Conservation (phyloP, 2,113 vertebrate species). For the Lagopus leucura region DNA sequence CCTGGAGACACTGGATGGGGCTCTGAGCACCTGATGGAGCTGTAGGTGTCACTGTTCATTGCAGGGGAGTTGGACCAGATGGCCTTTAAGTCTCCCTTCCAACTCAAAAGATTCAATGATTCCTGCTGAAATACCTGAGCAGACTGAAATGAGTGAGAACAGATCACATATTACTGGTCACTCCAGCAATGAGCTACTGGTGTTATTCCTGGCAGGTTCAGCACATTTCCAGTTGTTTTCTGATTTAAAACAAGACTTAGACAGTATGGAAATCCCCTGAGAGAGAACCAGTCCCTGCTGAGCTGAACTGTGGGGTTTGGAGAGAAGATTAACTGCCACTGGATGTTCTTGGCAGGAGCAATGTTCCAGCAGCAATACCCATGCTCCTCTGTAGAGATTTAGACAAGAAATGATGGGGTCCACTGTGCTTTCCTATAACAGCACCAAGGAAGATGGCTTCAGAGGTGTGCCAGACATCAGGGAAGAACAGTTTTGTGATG, state of each 20-base stretch:
- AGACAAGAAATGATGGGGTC: background rate
- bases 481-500: background rate
- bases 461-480: background rate
- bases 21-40: no score
- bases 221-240: background rate
- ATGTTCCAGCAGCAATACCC: background rate
- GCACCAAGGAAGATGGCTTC: background rate
- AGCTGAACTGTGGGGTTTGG: background rate
- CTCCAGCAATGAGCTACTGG: background rate
- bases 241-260: background rate
- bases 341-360: background rate
- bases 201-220: background rate
- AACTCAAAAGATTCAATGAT: no score
- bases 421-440: background rate
- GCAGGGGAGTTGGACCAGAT: no score
- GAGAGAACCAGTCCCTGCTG: background rate
- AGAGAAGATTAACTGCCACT: background rate
- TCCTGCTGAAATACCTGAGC: background rate
- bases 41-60: no score
- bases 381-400: background rate
- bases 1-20: no score
- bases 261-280: background rate
- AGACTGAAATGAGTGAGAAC: rapidly evolving
- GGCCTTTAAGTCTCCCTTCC: no score
- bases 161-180: background rate